Percentiles rank a stretch among this genome's conserved stretches.
Conservation (phyloP, 2,888 invertebrate genomes). For the Drosophila multiciliata region DNA sequence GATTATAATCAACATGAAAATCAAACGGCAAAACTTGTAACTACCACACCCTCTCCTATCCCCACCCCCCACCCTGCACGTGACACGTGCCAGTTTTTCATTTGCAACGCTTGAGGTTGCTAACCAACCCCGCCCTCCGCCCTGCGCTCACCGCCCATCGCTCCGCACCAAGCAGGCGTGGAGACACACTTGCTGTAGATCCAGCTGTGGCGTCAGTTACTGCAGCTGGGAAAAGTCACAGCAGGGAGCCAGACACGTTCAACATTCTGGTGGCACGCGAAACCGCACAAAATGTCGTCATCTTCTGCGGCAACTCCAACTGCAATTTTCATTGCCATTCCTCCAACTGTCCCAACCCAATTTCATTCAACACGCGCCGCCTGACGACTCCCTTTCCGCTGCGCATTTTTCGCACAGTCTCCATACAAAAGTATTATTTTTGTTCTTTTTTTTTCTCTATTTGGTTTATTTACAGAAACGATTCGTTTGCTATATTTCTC, state of each 20-base stretch:
- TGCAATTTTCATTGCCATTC: slow-evolving; percentile 11
- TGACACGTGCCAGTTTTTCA: slow-evolving; percentile 68
- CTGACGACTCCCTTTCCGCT: background rate
- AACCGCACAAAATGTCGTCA: slow-evolving; percentile 72
- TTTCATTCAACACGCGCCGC: background rate
- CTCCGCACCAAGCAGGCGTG: slow-evolving; percentile 37
- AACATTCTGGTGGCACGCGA: slow-evolving; percentile 73
- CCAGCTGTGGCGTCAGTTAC: slow-evolving; percentile 13
- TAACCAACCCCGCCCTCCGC: background rate
- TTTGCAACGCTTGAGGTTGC: slow-evolving; percentile 34
- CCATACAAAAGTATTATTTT: background rate
- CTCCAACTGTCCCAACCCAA: background rate
- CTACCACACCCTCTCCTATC: background rate
- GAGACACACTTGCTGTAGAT: slow-evolving; percentile 14
- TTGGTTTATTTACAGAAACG: slow-evolving; percentile 24
- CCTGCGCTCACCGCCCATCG: background rate
- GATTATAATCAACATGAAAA: slow-evolving; percentile 76
- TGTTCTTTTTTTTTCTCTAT: background rate
- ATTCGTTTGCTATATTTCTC: slow-evolving; percentile 48
- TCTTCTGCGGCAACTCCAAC: slow-evolving; percentile 9
- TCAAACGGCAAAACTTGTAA: slow-evolving; percentile 68
- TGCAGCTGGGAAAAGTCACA: slow-evolving; percentile 45
- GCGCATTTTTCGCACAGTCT: slow-evolving; percentile 64
- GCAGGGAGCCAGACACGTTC: slow-evolving; percentile 63
- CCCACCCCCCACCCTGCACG: slow-evolving; percentile 9